Evolutionary conservation across 2,113 vertebrate genomes (phyloP), one percentile per base, ranked within the genome.

Genomic region (Hiodon alosoides): DNA sequence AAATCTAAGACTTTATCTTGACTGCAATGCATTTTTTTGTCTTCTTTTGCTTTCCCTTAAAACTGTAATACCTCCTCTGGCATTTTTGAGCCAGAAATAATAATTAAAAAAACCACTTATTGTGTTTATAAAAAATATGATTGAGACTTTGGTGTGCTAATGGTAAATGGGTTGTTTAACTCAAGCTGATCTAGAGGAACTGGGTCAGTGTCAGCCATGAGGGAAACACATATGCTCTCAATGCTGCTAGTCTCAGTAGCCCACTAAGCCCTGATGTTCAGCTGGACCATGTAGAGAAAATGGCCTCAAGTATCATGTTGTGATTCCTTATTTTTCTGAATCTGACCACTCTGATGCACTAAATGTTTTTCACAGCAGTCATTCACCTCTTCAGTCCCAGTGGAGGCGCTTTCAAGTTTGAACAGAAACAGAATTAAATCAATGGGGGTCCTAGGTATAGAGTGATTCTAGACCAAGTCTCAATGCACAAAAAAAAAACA

Each of bases 391-490:
- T 60, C 57, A 71, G 70, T 59, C 16, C 13, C 57, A 59, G 5
- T 50, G 55, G 0, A 71, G 10, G 70, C 58, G 31, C 55, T 71
- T 58, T 71, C 31, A 71, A 71, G 13, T 13, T 47, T 13, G 50
- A 71, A 57, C 58, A 59, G 70, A 59, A 71, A 71, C 55, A 59
- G 55, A 11, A 14, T 60, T 31, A 71, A 58, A 71, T 71, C 55
- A 59, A 59, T 59, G 70, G 48, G 55, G 46, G 60, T 52, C 59
- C 57, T 11, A 48, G 70, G 70, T 59, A 17, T 3, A 17, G 3
- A 64, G 3, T 64, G 70, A 59, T 31, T 71, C 14, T 13, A 48
- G 70, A 60, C 60, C 55, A 60, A 71, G 46, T 55, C n/a, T 16
- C 14, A 3, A 7, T 64, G 14, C 6, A 14, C 70, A 59, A 46